Conservation (phyloP, 1,140 invertebrate species). For the Drosophila repletoides region DNA sequence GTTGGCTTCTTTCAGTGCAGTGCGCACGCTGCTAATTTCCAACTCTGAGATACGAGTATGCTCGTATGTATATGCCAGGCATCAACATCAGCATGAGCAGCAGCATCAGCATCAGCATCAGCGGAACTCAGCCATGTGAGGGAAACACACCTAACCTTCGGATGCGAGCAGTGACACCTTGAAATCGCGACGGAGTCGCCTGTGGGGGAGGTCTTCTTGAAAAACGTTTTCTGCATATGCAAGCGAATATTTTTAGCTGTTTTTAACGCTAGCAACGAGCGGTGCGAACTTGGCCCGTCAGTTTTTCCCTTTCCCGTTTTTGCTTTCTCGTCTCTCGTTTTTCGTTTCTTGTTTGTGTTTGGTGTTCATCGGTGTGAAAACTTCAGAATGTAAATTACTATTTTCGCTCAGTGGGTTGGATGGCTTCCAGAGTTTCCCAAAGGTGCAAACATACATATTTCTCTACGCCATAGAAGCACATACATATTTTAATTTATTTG, state of each 20-base stretch:
- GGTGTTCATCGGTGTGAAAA: conserved; percentile 54
- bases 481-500: conserved; percentile 35
- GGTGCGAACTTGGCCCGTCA: conserved; percentile 24
- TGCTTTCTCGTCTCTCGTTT: no score
- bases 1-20: conserved; percentile 19
- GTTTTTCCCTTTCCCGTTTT: conserved; percentile 21
- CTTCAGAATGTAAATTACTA: conserved; percentile 61
- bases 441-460: conserved; percentile 3
- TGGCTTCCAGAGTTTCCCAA: not conserved
- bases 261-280: conserved; percentile 19
- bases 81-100: not conserved
- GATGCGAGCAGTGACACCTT: conserved; percentile 19
- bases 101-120: not conserved
- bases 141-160: conserved; percentile 11
- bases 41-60: conserved; percentile 11
- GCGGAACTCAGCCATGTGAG: conserved; percentile 26
- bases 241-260: conserved; percentile 45
- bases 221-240: conserved; percentile 50
- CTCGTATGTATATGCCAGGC: no score
- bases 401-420: conserved; percentile 17
- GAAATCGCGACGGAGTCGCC: conserved; percentile 1
- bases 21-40: conserved; percentile 51
- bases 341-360: conserved; percentile 42
- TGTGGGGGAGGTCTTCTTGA: not conserved
- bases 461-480: not conserved